Evolutionary conservation across 2,113 vertebrate genomes (phyloP).

Genomic region (Apteryx mantelli): DNA sequence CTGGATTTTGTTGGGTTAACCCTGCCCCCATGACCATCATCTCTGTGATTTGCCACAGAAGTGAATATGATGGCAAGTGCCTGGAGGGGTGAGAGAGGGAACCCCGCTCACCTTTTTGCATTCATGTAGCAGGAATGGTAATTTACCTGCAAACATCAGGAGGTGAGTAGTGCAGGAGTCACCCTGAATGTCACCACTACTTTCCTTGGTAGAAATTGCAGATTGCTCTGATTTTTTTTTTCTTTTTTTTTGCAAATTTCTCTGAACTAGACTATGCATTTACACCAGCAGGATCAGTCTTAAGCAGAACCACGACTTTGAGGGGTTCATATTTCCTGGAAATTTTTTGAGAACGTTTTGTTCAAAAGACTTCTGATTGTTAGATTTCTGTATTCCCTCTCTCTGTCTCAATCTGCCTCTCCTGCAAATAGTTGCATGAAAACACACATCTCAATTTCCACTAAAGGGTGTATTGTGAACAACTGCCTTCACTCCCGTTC

Average conservation of each 20-base stretch:
- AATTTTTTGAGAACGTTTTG: background rate
- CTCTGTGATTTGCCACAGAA: background rate
- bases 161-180: background rate
- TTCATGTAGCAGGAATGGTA: background rate
- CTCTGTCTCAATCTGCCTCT: background rate
- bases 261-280: background rate
- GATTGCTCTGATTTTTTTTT: background rate
- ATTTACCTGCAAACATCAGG: background rate
- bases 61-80: background rate
- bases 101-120: background rate
- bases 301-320: background rate
- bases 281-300: background rate
- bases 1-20: background rate
- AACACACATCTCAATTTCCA: background rate
- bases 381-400: background rate
- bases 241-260: too few species aligned
- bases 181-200: background rate
- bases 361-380: background rate
- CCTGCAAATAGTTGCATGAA: background rate
- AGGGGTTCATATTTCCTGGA: background rate
- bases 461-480: background rate
- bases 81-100: background rate
- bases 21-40: background rate
- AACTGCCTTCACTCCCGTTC: background rate
- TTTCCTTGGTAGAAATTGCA: background rate